Evolutionary conservation across 2,797 vertebrate species (phyloP), one percentile per base, ranked within the genome.

Genomic region (Cuculus canorus): DNA sequence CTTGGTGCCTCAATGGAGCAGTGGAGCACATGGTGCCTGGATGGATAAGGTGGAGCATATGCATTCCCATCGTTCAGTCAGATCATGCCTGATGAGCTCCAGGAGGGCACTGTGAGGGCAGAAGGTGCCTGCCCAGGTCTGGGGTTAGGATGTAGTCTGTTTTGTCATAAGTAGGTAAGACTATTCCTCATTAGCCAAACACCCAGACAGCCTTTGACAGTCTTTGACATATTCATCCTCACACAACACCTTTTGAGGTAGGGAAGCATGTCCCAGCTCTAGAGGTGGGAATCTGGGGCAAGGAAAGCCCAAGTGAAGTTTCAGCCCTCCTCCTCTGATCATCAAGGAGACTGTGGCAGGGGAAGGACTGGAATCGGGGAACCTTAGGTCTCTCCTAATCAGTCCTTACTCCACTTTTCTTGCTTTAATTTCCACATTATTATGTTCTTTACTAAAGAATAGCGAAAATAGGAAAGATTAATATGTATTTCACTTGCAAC

Each of bases 51-150:
- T 39, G 53, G 30, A 73, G 65, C 60, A n/a, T 17, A 3, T 18
- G 0, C 10, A 2, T 65, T 53, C 32, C 86, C 19, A 45, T 32
- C 33, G 10, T 57, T 90, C 64, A 61, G 27, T 52, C 64, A 32
- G 0, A 41, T 41, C 50, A 39, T 1, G 0, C 50, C 52, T 17
- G 32, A n/a, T 32, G 56, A 70, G 27, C 16, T 43, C 56, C 30
- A 4, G 8, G 56, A 83, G 77, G 43, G 19, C 64, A 81, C 5
- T 0, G 0, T 54, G 65, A 27, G 47, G 33, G 23, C 57, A 53
- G 73, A 77, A 11, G 37, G 8, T 81, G 33, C 23, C 56, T 93
- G 65, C 33, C 56, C 56, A 14, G 21, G 33, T 27, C 64, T 23
- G 4, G 9, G 24, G 35, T 3, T 24, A 17, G 35, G 28, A 65